These are phyloP conservation scores for Hymenopus coronatus DNA, from an alignment of 2,888 invertebrate species.

Conservation along the genomic window DNA sequence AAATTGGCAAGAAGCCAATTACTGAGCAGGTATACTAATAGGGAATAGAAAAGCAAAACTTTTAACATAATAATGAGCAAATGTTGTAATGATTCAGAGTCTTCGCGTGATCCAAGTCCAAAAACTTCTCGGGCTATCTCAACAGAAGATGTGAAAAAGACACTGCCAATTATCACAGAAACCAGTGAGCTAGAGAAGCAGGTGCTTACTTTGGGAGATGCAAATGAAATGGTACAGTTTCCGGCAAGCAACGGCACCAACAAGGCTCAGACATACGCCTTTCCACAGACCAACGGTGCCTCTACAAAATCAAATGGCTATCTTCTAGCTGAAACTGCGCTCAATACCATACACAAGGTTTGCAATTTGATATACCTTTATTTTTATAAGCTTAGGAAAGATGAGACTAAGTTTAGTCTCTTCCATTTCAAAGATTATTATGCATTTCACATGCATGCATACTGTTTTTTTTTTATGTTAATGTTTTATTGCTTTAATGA, in stretches of 20 bases:
- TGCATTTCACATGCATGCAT: too few species aligned
- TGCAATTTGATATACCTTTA: background rate
- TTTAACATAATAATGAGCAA: background rate
- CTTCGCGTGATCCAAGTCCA: constrained; percentile 60
- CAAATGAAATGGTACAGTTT: constrained; percentile 51
- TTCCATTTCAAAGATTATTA: too few species aligned
- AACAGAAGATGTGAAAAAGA: constrained; percentile 48
- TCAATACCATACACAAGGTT: constrained; percentile 23
- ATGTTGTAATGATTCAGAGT: constrained; percentile 45
- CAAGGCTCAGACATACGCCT: constrained; percentile 25
- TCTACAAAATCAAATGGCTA: constrained; percentile 38
- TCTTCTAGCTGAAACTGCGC: constrained; percentile 38
- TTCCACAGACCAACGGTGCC: constrained; percentile 34
- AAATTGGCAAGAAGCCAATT: too few species aligned
- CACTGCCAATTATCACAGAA: constrained; percentile 64
- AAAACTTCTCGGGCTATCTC: constrained; percentile 61
- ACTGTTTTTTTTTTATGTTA: too few species aligned
- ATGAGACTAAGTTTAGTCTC: too few species aligned
- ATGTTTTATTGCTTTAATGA: too few species aligned
- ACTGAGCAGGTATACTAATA: too few species aligned
- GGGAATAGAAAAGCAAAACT: too few species aligned
- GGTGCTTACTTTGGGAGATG: constrained; percentile 36
- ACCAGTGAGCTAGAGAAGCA: constrained; percentile 61
- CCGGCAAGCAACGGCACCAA: constrained; percentile 38
- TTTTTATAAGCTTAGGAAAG: too few species aligned